phyloP scores from a whole-genome alignment of 2,797 vertebrate species.

The Selene dorsalis region DNA sequence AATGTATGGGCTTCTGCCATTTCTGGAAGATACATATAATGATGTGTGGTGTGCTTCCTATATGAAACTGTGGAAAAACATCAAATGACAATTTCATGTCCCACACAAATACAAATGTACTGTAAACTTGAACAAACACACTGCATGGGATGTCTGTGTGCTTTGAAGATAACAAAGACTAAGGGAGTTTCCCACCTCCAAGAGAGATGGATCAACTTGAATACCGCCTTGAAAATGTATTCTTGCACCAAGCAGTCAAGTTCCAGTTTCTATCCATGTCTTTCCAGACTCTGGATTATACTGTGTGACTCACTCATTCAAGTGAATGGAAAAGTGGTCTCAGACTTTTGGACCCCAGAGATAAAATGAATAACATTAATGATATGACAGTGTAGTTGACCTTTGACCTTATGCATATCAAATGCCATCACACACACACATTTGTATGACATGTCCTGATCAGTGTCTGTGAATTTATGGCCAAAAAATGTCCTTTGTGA shows the following conservation, averaged over 20 bases:
- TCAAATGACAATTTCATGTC: slow-evolving; percentile 42
- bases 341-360: too few relatives aligned
- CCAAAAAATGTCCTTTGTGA: too few relatives aligned
- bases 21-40: slow-evolving; percentile 2
- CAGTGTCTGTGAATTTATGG: too few relatives aligned
- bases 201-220: slow-evolving; percentile 34
- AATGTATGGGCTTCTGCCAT: neutral
- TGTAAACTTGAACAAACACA: slow-evolving; percentile 5
- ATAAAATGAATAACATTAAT: too few relatives aligned
- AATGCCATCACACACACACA: too few relatives aligned
- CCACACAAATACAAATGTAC: slow-evolving; percentile 24
- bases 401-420: too few relatives aligned
- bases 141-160: neutral
- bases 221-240: neutral
- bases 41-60: neutral
- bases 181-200: slow-evolving; percentile 4
- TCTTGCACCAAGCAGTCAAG: too few relatives aligned
- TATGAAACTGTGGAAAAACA: slow-evolving; percentile 24
- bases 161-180: slow-evolving; percentile 39
- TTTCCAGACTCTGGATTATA: neutral
- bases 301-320: too few relatives aligned
- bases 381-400: too few relatives aligned
- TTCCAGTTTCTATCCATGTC: neutral
- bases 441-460: too few relatives aligned
- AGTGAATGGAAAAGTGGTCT: too few relatives aligned